These are phyloP conservation scores for Mixornis gularis DNA, from an alignment of 2,113 vertebrate genomes.

Conservation along the genomic window DNA sequence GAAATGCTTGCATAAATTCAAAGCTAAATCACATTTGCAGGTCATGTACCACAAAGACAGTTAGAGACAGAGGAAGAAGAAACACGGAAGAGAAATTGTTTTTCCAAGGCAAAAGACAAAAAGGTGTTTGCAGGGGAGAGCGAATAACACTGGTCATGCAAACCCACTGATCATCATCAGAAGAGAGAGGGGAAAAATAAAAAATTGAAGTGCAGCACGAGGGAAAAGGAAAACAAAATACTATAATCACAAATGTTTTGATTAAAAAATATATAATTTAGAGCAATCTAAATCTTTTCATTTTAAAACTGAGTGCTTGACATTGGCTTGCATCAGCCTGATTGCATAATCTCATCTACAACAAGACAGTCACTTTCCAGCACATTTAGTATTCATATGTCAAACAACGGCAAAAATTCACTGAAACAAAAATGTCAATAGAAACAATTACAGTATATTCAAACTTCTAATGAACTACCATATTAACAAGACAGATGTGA, in stretches of 20 bases:
- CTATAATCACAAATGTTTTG: constrained; percentile 24
- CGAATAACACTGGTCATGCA: not conserved
- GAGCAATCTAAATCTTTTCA: constrained; percentile 19
- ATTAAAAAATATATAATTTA: constrained; percentile 36
- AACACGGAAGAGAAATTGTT: not conserved
- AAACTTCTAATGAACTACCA: constrained; percentile 27
- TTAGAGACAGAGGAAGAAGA: not conserved
- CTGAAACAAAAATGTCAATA: constrained; percentile 25
- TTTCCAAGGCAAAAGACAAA: not conserved
- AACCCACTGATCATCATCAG: not conserved
- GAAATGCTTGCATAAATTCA: not conserved
- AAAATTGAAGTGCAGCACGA: not conserved
- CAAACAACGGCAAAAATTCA: constrained; percentile 18
- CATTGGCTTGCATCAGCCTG: constrained; percentile 1
- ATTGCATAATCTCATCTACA: constrained; percentile 22
- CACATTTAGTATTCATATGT: not conserved
- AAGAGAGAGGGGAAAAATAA: not conserved
- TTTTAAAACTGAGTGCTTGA: not conserved
- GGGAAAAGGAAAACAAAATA: constrained; percentile 2
- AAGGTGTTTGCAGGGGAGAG: not conserved
- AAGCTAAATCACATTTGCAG: not conserved
- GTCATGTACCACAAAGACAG: not conserved
- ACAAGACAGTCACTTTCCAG: constrained; percentile 1
- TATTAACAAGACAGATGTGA: constrained; percentile 28
- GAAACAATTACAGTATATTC: constrained; percentile 44